These are phyloP conservation scores for Octonoba sinensis DNA, from an alignment of 2,888 invertebrate genomes.

Conservation along the genomic window DNA sequence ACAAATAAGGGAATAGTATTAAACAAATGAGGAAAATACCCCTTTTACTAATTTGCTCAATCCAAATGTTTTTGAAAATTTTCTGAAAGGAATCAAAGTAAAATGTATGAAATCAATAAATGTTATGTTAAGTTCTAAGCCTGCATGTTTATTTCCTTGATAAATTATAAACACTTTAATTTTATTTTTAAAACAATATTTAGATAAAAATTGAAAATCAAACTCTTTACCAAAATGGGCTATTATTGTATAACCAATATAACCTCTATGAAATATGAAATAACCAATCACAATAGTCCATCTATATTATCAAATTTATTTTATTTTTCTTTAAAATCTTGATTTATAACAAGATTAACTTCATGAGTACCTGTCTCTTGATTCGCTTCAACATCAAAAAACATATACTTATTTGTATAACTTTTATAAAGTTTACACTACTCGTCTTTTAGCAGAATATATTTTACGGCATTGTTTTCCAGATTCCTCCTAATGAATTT, in stretches of 20 bases:
- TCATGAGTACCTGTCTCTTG: constrained; percentile 16
- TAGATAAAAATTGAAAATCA: constrained; percentile 24
- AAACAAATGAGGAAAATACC: constrained; percentile 21
- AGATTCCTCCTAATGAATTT: not conserved
- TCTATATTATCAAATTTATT: constrained; percentile 8
- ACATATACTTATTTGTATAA: constrained; percentile 11
- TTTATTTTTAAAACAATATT: constrained; percentile 23
- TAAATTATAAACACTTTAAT: constrained; percentile 16
- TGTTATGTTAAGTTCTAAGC: not conserved
- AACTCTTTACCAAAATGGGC: constrained; percentile 27
- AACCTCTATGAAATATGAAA: constrained; percentile 5
- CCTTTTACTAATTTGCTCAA: constrained; percentile 9
- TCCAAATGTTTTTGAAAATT: constrained; percentile 17
- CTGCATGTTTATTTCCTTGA: constrained; percentile 2
- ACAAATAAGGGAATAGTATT: too few relatives aligned
- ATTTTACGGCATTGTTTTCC: not conserved
- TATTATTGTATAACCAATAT: constrained; percentile 8
- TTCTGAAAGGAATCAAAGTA: not conserved
- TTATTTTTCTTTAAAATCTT: constrained; percentile 14
- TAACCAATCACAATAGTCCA: constrained; percentile 13
- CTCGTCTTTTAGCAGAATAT: not conserved
- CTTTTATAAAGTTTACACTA: constrained; percentile 7
- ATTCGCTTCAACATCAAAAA: constrained; percentile 29
- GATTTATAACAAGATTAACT: constrained; percentile 18
- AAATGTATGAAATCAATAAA: constrained; percentile 26